Percentiles rank a stretch among this genome's conserved stretches.
These are phyloP conservation scores for Staurois parvus DNA, from an alignment of 2,797 vertebrate genomes.

Conservation along the genomic window DNA sequence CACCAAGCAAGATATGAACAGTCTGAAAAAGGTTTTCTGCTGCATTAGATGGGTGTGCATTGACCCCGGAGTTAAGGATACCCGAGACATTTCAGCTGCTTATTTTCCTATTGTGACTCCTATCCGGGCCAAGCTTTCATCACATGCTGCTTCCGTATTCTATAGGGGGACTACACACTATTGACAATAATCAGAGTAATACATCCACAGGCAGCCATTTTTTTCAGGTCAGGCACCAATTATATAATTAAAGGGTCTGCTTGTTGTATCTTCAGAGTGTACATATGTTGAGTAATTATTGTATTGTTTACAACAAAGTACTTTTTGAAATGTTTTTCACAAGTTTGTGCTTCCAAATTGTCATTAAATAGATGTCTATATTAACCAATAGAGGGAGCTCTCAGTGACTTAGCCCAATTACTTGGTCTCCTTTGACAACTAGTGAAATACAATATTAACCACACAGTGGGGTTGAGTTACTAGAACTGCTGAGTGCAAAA, in stretches of 20 bases:
- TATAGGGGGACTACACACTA: neutral
- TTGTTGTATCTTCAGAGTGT: neutral
- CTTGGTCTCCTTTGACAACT: no score
- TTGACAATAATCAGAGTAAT: neutral
- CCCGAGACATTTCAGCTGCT: neutral
- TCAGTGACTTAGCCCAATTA: no score
- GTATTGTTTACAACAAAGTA: no score
- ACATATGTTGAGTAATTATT: neutral
- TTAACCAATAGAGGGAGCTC: no score
- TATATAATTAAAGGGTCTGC: neutral
- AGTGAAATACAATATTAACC: no score
- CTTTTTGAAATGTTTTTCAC: no score
- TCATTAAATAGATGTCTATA: no score
- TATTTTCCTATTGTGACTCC: conserved; percentile 1
- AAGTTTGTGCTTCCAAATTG: no score
- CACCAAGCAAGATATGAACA: conserved; percentile 19
- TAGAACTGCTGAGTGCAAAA: no score
- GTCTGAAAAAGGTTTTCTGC: conserved; percentile 44
- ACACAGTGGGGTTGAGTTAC: no score
- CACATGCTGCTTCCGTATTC: neutral
- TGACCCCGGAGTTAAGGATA: conserved; percentile 31
- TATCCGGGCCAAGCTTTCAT: neutral
- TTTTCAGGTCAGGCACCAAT: neutral
- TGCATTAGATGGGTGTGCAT: conserved; percentile 45
- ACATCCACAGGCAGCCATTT: conserved; percentile 67